Conservation (phyloP, 2,113 vertebrate species). For the Albula goreensis region DNA sequence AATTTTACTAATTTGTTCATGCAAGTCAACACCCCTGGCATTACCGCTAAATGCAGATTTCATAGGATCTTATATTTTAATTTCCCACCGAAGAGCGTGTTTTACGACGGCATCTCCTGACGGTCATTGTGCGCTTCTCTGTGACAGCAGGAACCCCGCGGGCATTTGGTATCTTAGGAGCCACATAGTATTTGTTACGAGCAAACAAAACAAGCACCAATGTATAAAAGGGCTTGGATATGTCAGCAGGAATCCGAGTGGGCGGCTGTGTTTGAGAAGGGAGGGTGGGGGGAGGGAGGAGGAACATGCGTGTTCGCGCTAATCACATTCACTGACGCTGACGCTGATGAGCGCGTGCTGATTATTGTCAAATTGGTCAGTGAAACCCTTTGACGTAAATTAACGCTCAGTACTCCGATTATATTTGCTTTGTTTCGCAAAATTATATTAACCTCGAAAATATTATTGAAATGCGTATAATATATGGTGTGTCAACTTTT, state of each 20-base stretch:
- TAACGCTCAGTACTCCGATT: background rate
- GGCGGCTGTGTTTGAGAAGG: background rate
- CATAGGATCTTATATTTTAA: background rate
- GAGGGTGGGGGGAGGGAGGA: background rate
- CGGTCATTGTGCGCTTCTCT: background rate
- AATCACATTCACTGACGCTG: background rate
- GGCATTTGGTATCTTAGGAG: constrained; percentile 10
- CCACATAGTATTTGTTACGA: constrained; percentile 13
- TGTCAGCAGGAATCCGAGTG: constrained; percentile 3
- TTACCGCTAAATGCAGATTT: background rate
- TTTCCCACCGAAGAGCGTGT: background rate
- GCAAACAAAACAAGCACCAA: constrained; percentile 9
- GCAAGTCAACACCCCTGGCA: constrained; percentile 5
- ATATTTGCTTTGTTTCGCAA: background rate
- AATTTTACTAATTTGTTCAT: constrained; percentile 3
- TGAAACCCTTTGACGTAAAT: background rate
- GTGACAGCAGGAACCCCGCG: background rate
- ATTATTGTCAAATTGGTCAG: constrained; percentile 1
- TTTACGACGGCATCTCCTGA: constrained; percentile 3
- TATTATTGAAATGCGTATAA: background rate
- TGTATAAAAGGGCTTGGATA: background rate
- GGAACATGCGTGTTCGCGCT: background rate
- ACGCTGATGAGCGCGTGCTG: background rate
- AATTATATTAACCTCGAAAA: background rate
- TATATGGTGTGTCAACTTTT: background rate